Evolutionary conservation across 2,888 invertebrate genomes (phyloP).

Genomic region (Dryobotodes eremita): DNA sequence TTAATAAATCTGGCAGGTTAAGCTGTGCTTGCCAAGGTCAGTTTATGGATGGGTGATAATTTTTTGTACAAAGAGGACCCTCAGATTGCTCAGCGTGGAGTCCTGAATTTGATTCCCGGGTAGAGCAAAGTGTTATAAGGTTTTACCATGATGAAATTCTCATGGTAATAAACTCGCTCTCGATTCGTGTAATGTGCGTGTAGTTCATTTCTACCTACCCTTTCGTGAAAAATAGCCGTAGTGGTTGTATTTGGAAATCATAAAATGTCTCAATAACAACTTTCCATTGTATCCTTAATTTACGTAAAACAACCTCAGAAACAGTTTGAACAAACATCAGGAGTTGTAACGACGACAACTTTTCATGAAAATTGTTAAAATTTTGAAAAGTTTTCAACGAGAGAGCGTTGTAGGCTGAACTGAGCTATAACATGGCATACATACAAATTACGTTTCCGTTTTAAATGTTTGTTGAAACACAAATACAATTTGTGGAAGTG

Average conservation of each 20-base stretch:
- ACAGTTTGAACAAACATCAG: slow-evolving; percentile 51
- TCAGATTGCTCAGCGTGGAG: too few species aligned
- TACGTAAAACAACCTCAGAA: slow-evolving; percentile 36
- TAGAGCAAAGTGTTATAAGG: not conserved
- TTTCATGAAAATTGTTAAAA: slow-evolving; percentile 62
- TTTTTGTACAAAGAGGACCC: not conserved
- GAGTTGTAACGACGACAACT: slow-evolving; percentile 35
- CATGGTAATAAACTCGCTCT: not conserved
- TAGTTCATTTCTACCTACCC: not conserved
- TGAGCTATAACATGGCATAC: slow-evolving; percentile 30
- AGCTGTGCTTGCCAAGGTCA: not conserved
- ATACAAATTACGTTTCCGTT: slow-evolving; percentile 34
- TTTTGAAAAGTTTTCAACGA: slow-evolving; percentile 45
- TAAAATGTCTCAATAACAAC: slow-evolving; percentile 20
- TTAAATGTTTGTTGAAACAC: slow-evolving; percentile 3
- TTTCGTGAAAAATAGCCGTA: not conserved
- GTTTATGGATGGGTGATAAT: not conserved
- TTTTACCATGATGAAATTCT: not conserved
- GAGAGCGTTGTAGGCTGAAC: slow-evolving; percentile 4
- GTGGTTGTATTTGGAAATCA: not conserved
- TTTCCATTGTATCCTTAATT: slow-evolving; percentile 35
- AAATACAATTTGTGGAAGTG: not conserved
- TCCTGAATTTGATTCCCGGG: not conserved
- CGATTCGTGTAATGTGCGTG: too few species aligned
- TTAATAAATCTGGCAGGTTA: slow-evolving; percentile 21